Percentiles rank a stretch among this genome's conserved stretches.
phyloP scores from a whole-genome alignment of 53 echinoderm and acorn worm genomes.

The Holothuria scabra region DNA sequence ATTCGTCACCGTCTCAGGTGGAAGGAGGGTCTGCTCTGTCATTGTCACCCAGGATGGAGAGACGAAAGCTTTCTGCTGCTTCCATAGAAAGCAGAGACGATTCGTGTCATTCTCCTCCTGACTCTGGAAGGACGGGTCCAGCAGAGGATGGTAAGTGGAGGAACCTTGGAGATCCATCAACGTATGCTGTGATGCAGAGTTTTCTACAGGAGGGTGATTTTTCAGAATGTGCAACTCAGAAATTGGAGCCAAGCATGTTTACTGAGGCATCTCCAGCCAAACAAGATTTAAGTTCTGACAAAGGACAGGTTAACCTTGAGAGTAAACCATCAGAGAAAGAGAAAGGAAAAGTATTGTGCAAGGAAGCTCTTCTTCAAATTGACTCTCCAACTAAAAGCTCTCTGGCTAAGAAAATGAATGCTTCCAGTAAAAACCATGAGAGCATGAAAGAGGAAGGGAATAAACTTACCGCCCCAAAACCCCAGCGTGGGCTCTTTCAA shows the following conservation, averaged over 20 bases:
- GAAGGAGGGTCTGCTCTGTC: slow-evolving; percentile 46
- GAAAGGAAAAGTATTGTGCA: slow-evolving; percentile 25
- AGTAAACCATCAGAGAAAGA: slow-evolving; percentile 22
- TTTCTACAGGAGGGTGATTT: slow-evolving; percentile 80
- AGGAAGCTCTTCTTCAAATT: slow-evolving; percentile 32
- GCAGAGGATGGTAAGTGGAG: slow-evolving; percentile 20
- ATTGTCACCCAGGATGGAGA: slow-evolving; percentile 55
- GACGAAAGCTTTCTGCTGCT: slow-evolving; percentile 65
- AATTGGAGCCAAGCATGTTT: slow-evolving; percentile 89
- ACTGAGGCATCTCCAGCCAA: slow-evolving; percentile 65
- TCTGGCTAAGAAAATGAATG: slow-evolving; percentile 33
- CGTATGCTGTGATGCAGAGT: slow-evolving; percentile 89
- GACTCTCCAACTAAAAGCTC: slow-evolving; percentile 33
- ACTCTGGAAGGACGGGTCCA: slow-evolving; percentile 48
- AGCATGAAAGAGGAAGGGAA: background rate
- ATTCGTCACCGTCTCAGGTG: slow-evolving; percentile 44
- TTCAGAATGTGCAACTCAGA: slow-evolving; percentile 95
- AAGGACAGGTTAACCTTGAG: background rate
- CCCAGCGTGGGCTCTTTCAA: slow-evolving; percentile 31
- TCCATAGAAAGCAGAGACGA: slow-evolving; percentile 80
- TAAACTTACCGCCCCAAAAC: background rate
- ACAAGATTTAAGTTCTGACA: background rate
- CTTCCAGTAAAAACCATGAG: slow-evolving; percentile 34
- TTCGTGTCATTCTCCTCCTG: slow-evolving; percentile 77
- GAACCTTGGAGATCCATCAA: slow-evolving; percentile 74